These are phyloP conservation scores for Equus przewalskii DNA, from an alignment of 2,113 vertebrate genomes.

Conservation along the genomic window DNA sequence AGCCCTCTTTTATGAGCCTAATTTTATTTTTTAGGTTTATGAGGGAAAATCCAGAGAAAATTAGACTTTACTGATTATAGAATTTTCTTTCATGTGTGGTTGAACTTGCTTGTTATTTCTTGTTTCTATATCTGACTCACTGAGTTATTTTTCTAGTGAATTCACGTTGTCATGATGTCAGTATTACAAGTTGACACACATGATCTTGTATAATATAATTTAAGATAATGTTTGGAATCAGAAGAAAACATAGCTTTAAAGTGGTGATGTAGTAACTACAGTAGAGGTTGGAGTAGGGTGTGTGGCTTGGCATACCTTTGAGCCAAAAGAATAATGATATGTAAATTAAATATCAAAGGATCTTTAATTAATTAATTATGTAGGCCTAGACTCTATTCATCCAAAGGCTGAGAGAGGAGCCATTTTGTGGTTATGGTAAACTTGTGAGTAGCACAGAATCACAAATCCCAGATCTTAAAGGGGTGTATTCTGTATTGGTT, in stretches of 20 bases:
- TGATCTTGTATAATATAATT: conserved; percentile 19
- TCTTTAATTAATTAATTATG: conserved; percentile 70
- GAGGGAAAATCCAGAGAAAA: conserved; percentile 49
- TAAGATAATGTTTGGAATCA: conserved; percentile 22
- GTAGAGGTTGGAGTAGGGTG: background rate
- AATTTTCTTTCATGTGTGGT: conserved; percentile 41
- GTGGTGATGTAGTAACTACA: background rate
- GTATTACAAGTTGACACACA: conserved; percentile 34
- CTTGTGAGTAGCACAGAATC: conserved; percentile 66
- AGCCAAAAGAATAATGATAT: background rate
- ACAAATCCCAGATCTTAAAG: conserved; percentile 56
- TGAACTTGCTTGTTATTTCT: conserved; percentile 71
- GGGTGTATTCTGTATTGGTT: background rate
- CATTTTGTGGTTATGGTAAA: conserved; percentile 64
- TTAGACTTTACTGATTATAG: background rate
- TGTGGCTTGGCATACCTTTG: background rate
- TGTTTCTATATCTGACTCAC: conserved; percentile 68
- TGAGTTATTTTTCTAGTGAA: conserved; percentile 60
- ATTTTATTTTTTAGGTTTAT: conserved; percentile 50
- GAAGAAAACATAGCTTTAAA: background rate
- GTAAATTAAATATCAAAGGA: conserved; percentile 52
- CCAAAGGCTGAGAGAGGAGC: conserved; percentile 51
- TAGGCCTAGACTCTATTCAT: conserved; percentile 72
- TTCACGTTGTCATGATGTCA: conserved; percentile 41
- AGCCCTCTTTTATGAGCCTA: conserved; percentile 10